Conservation (phyloP, 2,888 invertebrate species). For the Meta bourneti region DNA sequence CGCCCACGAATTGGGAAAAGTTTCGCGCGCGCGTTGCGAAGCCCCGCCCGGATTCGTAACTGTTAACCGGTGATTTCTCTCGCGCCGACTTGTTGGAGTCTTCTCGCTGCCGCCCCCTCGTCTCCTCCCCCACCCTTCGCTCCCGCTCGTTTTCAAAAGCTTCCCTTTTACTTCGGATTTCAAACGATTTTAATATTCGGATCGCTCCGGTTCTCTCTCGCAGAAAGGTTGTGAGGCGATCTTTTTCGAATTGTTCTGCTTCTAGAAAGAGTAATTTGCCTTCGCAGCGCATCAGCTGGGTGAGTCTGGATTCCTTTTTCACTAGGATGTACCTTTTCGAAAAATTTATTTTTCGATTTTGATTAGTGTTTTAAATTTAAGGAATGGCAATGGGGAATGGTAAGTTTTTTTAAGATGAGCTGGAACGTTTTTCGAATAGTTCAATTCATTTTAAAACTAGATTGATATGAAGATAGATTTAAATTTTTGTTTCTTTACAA, state of each 20-base stretch:
- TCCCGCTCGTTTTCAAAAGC: conserved; percentile 14
- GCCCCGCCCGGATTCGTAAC: conserved; percentile 39
- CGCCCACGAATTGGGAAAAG: conserved; percentile 17
- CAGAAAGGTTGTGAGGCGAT: neutral
- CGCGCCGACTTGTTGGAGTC: conserved; percentile 47
- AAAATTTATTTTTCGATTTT: no score
- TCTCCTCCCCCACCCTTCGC: neutral
- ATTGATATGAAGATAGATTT: no score
- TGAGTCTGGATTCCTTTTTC: neutral
- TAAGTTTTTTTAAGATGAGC: no score
- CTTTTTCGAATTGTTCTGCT: neutral
- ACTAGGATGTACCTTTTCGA: no score
- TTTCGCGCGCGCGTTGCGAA: conserved; percentile 46
- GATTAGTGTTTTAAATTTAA: no score
- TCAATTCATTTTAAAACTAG: no score
- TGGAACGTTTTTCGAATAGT: no score
- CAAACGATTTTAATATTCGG: conserved; percentile 52
- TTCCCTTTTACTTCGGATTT: conserved; percentile 38
- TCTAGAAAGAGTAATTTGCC: neutral
- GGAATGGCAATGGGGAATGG: no score
- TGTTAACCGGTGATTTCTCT: conserved; percentile 23
- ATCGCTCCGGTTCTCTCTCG: conserved; percentile 17
- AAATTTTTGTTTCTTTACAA: no score
- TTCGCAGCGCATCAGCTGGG: neutral
- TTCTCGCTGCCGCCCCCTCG: no score